These are phyloP conservation scores for Torymus auratus DNA, from an alignment of 2,888 invertebrate species.

Conservation along the genomic window DNA sequence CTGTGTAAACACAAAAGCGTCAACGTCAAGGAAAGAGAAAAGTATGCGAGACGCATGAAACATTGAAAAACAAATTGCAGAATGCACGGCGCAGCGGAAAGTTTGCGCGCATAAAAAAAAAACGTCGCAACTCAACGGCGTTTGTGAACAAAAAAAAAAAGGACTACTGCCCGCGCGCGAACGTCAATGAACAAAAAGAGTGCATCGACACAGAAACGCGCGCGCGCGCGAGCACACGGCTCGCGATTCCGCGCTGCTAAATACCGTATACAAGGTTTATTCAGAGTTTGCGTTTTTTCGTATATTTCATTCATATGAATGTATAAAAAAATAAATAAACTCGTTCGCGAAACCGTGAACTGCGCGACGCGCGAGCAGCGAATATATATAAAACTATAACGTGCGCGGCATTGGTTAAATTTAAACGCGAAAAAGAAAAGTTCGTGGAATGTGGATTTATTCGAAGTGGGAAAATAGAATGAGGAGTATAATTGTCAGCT, in stretches of 20 bases:
- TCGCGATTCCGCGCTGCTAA: not conserved
- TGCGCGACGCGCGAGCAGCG: too few species aligned
- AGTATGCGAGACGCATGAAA: not conserved
- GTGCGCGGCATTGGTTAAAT: too few species aligned
- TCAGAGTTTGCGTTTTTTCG: too few species aligned
- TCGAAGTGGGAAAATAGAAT: too few species aligned
- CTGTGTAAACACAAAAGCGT: slow-evolving; percentile 12
- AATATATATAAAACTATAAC: too few species aligned
- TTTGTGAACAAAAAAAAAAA: slow-evolving; percentile 18
- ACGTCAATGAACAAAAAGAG: slow-evolving; percentile 26
- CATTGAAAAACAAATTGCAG: slow-evolving; percentile 37
- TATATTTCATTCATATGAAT: too few species aligned
- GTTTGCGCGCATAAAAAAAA: slow-evolving; percentile 31
- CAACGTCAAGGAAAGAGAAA: slow-evolving; percentile 5
- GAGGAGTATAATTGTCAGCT: too few species aligned
- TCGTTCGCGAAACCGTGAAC: too few species aligned
- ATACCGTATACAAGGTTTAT: not conserved
- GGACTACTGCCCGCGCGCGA: not conserved
- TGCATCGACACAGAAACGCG: not conserved
- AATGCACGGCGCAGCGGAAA: slow-evolving; percentile 14
- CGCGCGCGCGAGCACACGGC: not conserved
- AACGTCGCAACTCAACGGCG: not conserved
- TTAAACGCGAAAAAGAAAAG: too few species aligned
- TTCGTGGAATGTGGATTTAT: too few species aligned
- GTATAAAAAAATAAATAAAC: too few species aligned